Evolutionary conservation across 2,113 vertebrate species (phyloP), one percentile per base, ranked within the genome.

Genomic region (Platysternon megacephalum): DNA sequence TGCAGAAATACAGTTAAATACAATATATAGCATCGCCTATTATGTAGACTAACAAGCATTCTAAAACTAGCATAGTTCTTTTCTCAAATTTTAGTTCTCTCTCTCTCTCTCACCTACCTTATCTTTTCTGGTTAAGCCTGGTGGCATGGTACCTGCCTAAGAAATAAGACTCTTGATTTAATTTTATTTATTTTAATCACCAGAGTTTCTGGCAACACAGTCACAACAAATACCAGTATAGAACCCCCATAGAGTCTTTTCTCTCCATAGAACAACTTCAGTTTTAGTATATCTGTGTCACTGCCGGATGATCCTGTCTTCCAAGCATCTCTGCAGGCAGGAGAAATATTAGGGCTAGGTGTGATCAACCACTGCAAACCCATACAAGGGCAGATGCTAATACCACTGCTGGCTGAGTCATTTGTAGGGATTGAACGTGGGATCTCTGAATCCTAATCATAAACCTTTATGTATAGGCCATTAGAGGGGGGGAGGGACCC

Each of bases 171-270:
- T 88, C 68, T 88, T 87, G 55, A 88, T 92, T 82, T 78, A 83
- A 92, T 92, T 87, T 83, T 65, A 84, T 84, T 84, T 84, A 22
- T 14, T 92, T 87, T 83, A 83, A 92, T 91, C 79, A 93, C 86
- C 79, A 91, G 52, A 88, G 80, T 21, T 42, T 3, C 2, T 29
- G 78, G 49, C 84, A 84, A 88, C 72, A 46, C 35, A 88, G 39
- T 24, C 39, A 74, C 24, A 78, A 46, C 29, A 84, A 29, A 44
- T 16, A 58, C 10, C 74, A 39, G 35, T n/a, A 39, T 21, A n/a
- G n/a, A 72, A 72, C n/a, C 3, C n/a, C 17, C 65, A 72, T 3
- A 72, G 61, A 65, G 16, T 72, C 65, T 72, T 72, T 22, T 72
- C 16, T 72, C 39, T 39, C 65, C n/a, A 39, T 39, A 72, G 19